These are phyloP conservation scores for Drosophila kepulauana DNA, from an alignment of 1,140 invertebrate genomes.

Conservation along the genomic window DNA sequence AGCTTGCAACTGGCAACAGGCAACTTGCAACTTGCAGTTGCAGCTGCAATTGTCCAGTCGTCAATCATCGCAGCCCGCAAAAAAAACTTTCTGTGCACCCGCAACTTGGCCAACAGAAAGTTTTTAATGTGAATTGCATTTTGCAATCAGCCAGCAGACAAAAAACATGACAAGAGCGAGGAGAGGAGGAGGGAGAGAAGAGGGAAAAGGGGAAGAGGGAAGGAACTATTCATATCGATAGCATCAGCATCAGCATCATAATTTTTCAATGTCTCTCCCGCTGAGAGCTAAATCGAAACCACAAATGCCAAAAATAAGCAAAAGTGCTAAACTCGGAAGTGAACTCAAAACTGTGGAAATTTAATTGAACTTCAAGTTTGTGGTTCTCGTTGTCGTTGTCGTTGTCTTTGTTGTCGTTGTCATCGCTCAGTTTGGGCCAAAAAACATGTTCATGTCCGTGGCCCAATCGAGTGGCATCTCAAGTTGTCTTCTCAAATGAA, in stretches of 20 bases:
- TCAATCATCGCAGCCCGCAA: conserved; percentile 37
- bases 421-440: conserved; percentile 3
- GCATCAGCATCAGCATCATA: conserved; percentile 55
- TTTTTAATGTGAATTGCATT: conserved; percentile 74
- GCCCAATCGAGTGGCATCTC: conserved; percentile 42
- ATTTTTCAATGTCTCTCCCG: conserved; percentile 60
- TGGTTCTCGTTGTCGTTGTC: neutral
- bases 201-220: neutral
- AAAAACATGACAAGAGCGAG: conserved; percentile 15
- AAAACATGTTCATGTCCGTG: conserved; percentile 23
- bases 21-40: conserved; percentile 1
- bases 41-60: conserved; percentile 36
- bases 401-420: neutral
- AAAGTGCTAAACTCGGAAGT: neutral
- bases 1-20: conserved; percentile 1
- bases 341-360: conserved; percentile 50
- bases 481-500: conserved; percentile 51
- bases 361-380: conserved; percentile 80
- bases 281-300: conserved; percentile 39
- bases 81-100: conserved; percentile 31
- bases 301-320: conserved; percentile 23
- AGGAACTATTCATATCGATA: conserved; percentile 44
- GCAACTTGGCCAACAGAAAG: conserved; percentile 62
- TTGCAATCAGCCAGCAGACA: conserved; percentile 67
- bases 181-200: neutral